A percentile compares a stretch with the other conserved stretches of the same genome.
These are phyloP conservation scores for Pelagia noctiluca DNA, from an alignment of 30 jellyfish, hydroid and myxozoan species.

Conservation along the genomic window DNA sequence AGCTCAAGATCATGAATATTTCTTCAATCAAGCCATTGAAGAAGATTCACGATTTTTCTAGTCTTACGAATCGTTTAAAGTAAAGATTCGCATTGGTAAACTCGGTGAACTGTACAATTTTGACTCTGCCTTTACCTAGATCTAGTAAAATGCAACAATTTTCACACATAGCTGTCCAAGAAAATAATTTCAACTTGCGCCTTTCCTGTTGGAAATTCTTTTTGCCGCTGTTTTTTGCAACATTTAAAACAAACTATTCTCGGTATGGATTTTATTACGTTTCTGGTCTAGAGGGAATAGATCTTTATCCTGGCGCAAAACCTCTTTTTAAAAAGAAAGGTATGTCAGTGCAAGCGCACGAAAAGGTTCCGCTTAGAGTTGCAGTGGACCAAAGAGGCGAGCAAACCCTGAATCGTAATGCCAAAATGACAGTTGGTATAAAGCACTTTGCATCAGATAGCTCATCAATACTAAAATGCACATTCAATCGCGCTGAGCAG, in stretches of 20 bases:
- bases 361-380: neutral
- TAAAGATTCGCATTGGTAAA: neutral
- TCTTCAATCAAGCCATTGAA: neutral
- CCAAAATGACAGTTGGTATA: slow-evolving; percentile 34
- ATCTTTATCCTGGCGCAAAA: slow-evolving; percentile 24
- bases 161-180: slow-evolving; percentile 5
- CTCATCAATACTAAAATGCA: slow-evolving; percentile 16
- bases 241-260: slow-evolving; percentile 13
- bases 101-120: neutral
- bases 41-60: neutral
- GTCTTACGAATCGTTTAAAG: neutral
- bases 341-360: slow-evolving; percentile 13
- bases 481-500: slow-evolving; percentile 39
- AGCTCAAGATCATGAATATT: neutral
- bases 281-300: no score
- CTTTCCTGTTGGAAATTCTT: neutral
- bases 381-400: slow-evolving; percentile 14
- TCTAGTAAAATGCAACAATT: neutral
- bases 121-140: slow-evolving; percentile 3
- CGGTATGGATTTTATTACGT: slow-evolving; percentile 22
- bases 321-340: neutral
- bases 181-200: neutral
- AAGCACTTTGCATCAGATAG: slow-evolving; percentile 21
- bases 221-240: neutral
- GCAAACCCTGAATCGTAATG: slow-evolving; percentile 18